Evolutionary conservation across 2,113 vertebrate species (phyloP).

Genomic region (Cryptomyrus ogoouensis): DNA sequence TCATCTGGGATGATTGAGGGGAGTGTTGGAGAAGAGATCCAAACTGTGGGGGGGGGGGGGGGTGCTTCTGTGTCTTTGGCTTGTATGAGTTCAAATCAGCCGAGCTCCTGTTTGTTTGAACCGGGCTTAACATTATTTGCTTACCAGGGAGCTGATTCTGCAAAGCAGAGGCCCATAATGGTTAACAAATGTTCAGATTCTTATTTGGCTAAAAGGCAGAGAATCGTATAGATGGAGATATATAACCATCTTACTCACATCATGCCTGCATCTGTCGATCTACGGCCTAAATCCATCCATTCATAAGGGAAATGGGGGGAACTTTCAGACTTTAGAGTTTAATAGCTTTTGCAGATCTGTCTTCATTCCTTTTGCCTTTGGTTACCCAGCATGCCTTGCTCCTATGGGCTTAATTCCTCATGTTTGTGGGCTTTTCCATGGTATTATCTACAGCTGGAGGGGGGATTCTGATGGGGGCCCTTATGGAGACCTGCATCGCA

Average conservation of each 20-base stretch:
- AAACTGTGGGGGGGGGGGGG: background rate
- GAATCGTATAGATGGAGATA: background rate
- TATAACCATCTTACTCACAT: background rate
- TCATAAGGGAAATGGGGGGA: constrained; percentile 21
- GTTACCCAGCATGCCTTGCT: constrained; percentile 41
- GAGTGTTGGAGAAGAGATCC: background rate
- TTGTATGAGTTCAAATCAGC: background rate
- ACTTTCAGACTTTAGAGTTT: constrained; percentile 18
- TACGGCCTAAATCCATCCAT: constrained; percentile 29
- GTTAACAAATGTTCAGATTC: background rate
- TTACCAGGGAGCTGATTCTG: background rate
- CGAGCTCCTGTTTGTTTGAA: background rate
- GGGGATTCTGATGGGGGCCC: background rate
- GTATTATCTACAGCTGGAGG: constrained; percentile 14
- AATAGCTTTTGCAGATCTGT: constrained; percentile 50
- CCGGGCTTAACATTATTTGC: background rate
- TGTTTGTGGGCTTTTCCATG: background rate
- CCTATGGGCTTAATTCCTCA: background rate
- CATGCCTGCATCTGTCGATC: background rate
- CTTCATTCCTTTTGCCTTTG: constrained; percentile 30
- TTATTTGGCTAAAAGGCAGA: background rate
- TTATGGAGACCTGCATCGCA: background rate
- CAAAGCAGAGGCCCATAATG: background rate
- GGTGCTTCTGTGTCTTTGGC: background rate
- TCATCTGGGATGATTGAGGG: background rate